Percentiles rank a stretch among this genome's conserved stretches.
Conservation (phyloP, 1,140 invertebrate genomes). For the Pomacea maculata region DNA sequence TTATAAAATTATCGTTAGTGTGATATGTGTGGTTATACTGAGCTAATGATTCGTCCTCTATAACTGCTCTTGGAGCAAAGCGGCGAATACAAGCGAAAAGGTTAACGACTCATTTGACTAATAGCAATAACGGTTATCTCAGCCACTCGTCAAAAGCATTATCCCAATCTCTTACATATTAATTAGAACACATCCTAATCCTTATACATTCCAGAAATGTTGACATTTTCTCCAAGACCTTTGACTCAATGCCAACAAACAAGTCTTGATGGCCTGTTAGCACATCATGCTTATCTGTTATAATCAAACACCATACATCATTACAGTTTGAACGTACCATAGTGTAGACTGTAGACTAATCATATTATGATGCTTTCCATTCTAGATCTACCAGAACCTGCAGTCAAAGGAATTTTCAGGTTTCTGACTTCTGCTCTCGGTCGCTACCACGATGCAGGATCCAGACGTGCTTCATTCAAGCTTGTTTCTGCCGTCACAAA, state of each 20-base stretch:
- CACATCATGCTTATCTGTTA: neutral
- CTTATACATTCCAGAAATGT: neutral
- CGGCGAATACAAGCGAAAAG: too few species aligned
- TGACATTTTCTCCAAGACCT: slow-evolving; percentile 3
- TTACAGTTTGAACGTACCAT: neutral
- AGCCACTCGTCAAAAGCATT: neutral
- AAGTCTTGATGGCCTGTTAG: neutral
- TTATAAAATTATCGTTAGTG: neutral
- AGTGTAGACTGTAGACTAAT: neutral
- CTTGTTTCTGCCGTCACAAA: slow-evolving; percentile 75
- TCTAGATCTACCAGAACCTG: slow-evolving; percentile 79
- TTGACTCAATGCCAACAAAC: neutral
- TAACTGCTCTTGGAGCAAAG: neutral
- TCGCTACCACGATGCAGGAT: slow-evolving; percentile 80
- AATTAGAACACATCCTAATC: neutral
- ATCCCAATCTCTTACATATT: neutral
- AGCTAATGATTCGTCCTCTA: neutral
- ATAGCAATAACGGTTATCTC: neutral
- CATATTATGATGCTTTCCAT: neutral
- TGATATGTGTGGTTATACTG: neutral
- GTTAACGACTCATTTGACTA: too few species aligned
- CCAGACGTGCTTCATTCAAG: slow-evolving; percentile 77
- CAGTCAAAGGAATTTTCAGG: slow-evolving; percentile 81
- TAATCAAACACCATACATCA: neutral
- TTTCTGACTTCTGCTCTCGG: slow-evolving; percentile 77